Percentiles rank a stretch among this genome's conserved stretches.
Evolutionary conservation across 1,140 invertebrate species (phyloP).

Genomic region (Saxidomus purpurata): DNA sequence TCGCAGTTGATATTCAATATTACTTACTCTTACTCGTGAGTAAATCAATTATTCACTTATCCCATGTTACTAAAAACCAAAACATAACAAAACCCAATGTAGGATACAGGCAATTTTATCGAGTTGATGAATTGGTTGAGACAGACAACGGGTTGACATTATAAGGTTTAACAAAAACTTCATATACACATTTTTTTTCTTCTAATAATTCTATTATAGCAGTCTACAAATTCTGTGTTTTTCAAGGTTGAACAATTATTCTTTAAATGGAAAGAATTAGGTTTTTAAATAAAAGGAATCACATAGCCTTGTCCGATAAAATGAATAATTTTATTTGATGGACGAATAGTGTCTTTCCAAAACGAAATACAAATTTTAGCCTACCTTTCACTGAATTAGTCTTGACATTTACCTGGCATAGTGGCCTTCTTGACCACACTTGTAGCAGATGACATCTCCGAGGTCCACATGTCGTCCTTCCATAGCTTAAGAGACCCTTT

Average conservation of each 20-base stretch:
- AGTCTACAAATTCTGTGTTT: slow-evolving; percentile 12
- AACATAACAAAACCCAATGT: too few relatives aligned
- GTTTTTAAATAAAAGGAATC: slow-evolving; percentile 28
- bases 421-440: too few relatives aligned
- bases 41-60: too few relatives aligned
- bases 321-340: neutral
- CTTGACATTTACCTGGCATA: neutral
- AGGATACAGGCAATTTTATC: too few relatives aligned
- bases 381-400: slow-evolving; percentile 20
- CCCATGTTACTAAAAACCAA: too few relatives aligned
- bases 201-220: neutral
- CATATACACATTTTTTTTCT: slow-evolving; percentile 22
- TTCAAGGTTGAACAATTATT: slow-evolving; percentile 28
- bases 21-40: too few relatives aligned
- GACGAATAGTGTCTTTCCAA: slow-evolving; percentile 14
- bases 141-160: slow-evolving; percentile 48
- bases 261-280: neutral
- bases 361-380: neutral
- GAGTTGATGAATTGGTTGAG: slow-evolving; percentile 24
- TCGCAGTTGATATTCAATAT: neutral
- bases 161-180: slow-evolving; percentile 27
- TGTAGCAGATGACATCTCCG: too few relatives aligned
- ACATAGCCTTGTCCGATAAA: slow-evolving; percentile 18
- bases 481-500: neutral
- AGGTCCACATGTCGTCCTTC: neutral